phyloP scores from a whole-genome alignment of 2,888 invertebrate species.

The Brenthis daphne region DNA sequence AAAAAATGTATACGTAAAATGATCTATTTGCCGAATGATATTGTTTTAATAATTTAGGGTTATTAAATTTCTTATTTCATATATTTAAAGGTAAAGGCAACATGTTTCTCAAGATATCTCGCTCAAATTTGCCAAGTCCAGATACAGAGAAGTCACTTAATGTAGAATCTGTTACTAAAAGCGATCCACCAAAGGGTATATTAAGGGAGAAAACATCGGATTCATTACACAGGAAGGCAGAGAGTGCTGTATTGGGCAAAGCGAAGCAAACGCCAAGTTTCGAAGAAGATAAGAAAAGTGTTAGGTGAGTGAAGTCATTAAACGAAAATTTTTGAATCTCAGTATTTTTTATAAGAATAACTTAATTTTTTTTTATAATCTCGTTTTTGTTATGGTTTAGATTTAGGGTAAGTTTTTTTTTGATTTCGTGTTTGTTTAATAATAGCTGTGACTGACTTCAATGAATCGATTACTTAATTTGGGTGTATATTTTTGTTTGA shows the following conservation, averaged over 20 bases:
- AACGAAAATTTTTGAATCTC: no score
- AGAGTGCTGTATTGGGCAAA: slow-evolving; percentile 55
- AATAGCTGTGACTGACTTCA: no score
- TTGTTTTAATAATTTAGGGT: no score
- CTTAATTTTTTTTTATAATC: not conserved
- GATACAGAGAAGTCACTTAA: slow-evolving; percentile 72
- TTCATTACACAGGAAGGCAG: slow-evolving; percentile 55
- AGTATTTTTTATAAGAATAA: not conserved
- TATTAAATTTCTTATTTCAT: not conserved
- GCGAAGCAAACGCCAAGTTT: slow-evolving; percentile 67
- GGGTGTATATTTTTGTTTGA: no score
- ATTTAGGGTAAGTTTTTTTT: no score
- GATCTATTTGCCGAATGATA: no score
- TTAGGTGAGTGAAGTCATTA: slow-evolving; percentile 62
- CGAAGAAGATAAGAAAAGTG: slow-evolving; percentile 90
- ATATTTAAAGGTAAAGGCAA: slow-evolving; percentile 64
- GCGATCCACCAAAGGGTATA: slow-evolving; percentile 83
- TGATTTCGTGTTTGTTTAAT: no score
- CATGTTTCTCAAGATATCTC: slow-evolving; percentile 67
- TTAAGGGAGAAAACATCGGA: slow-evolving; percentile 82
- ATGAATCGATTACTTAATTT: no score
- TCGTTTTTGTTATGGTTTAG: no score
- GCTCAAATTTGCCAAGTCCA: slow-evolving; percentile 71
- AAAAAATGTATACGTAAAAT: no score
- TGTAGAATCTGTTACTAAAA: slow-evolving; percentile 68